Base-by-base conservation (phyloP, 2,888 invertebrate species). In the Cephus runcator region DNA sequence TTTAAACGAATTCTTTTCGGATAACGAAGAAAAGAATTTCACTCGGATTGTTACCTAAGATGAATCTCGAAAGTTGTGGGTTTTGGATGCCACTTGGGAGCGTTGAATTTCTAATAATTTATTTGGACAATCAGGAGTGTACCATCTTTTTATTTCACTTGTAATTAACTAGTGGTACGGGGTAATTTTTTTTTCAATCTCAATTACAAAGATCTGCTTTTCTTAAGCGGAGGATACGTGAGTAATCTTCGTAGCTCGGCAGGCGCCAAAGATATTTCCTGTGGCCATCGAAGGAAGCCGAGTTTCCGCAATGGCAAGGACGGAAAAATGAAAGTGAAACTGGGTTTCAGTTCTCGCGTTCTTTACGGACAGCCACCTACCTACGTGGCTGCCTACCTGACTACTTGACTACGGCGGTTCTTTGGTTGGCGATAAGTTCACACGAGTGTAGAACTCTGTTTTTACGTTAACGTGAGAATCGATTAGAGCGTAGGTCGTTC, bases 281-380 rank as follows among this genome's bases (percentile, higher is more conserved):
- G 74, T 74, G 30, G 23, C 35, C 15, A 36, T 15, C 35, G 30
- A 35, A 36, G 34, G 75, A 34, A 75, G 30, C 73, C n/a, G 73
- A 78, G 75, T 84, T 86, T 85, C 84, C 84, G 83, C 80, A 79
- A 82, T 81, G 82, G 79, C 84, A 86, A 86, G 85, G 85, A 85
- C 85, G 82, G 84, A 83, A 85, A 85, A 86, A 85, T 86, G 85
- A 86, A 86, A 86, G 86, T 86, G 83, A 86, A 86, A 85, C 79
- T 56, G 23, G 56, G 56, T 56, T 56, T 56, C 23, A 23, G 56
- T 56, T 56, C 56, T 56, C 56, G 23, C 23, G 23, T 56, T 56
- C 23, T 23, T 56, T 56, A 23, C 56, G 56, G 56, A 9, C 56
- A 23, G 56, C 23, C 31, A 23, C 71, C 71, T 71, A 33, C 71